Percentiles rank a stretch among this genome's conserved stretches.
Conservation (phyloP, 2,113 vertebrate genomes). For the Callochromis pleurospilus region DNA sequence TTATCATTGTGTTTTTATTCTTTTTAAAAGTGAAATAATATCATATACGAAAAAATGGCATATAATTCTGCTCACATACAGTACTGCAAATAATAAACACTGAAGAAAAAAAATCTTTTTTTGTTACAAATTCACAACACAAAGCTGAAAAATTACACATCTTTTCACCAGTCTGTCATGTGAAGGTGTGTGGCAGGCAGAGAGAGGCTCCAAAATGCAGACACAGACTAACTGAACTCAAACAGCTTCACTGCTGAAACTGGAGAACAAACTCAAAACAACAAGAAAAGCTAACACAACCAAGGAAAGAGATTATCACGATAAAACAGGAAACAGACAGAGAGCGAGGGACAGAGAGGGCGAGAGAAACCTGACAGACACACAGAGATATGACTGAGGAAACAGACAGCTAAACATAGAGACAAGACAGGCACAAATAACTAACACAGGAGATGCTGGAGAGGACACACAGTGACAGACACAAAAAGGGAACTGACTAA, state of each 20-base stretch:
- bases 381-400: not conserved
- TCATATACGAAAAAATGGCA: rapidly evolving
- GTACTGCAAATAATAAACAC: not conserved
- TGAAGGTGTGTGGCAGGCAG: not conserved
- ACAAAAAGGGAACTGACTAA: not conserved
- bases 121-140: not conserved
- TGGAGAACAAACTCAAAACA: not conserved
- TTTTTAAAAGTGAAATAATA: not conserved
- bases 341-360: not conserved
- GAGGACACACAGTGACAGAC: not conserved
- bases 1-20: not conserved
- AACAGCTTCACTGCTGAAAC: not conserved
- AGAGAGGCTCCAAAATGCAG: not conserved
- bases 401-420: not conserved
- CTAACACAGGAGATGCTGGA: not conserved
- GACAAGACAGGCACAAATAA: not conserved
- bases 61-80: not conserved
- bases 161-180: not conserved
- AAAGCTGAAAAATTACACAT: not conserved
- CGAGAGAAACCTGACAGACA: not conserved
- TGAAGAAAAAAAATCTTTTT: rapidly evolving
- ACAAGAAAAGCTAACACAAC: not conserved
- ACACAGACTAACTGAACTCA: not conserved
- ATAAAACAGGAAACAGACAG: not conserved
- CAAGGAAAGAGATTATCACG: not conserved